Evolutionary conservation across 2,888 invertebrate genomes (phyloP), one percentile per base, ranked within the genome.

Genomic region (Caenorhabditis zanzibari): DNA sequence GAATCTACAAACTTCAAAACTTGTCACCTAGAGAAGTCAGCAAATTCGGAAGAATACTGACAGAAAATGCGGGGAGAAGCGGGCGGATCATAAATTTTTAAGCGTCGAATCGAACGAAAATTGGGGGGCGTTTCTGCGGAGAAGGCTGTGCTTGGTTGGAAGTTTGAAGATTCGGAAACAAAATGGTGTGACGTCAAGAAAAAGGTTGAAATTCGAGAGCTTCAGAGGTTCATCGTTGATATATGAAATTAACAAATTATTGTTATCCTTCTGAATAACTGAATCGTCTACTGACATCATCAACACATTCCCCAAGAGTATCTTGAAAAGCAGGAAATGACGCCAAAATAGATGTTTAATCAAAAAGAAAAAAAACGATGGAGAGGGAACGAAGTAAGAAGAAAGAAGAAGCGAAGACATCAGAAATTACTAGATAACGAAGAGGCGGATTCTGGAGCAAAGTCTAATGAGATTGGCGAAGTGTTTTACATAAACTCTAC

Each of bases 31-130:
- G 12, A 12, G 10, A 38, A 38, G 38, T 38, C 9, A 59, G 59
- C 35, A 59, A 19, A 41, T 35, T 12, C 35, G 66, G 19, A 66
- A 49, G 49, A 54, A 44, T 28, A 38, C 2, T 5, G 56, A 12
- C 35, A 68, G 32, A 44, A 58, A 44, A 64, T 52, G 64, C 61
- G 63, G 66, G 28, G n/a, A n/a, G n/a, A n/a, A 6, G 6, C n/a
- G 32, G 38, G 56, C 58, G 66, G 58, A 64, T 66, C 66, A 75
- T 75, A 66, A 75, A 75, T 75, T 66, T 75, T 75, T 66, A 75
- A 66, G 66, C 32, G 66, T 54, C 41, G 35, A 63, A 54, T 24
- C 9, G 54, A 52, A 54, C 5, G 44, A 56, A 47, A 44, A 58
- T 44, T 14, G 26, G 75, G 54, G 47, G 64, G 58, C 69, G 54